Evolutionary conservation across 2,113 vertebrate species (phyloP).

Genomic region (Probosciger aterrimus): DNA sequence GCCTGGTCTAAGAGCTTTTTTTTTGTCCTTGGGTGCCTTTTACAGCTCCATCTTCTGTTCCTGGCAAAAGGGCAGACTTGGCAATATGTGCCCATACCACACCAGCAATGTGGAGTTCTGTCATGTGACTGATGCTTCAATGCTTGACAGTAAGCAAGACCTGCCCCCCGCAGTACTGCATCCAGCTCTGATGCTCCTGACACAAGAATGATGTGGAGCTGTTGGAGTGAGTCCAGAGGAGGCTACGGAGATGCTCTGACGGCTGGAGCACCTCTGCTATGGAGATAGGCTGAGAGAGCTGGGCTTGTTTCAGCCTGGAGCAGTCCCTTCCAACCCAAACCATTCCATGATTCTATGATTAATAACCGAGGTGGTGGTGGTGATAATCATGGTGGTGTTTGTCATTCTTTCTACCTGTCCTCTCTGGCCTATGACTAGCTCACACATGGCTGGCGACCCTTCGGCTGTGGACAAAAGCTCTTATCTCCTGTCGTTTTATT

Average conservation of each 20-base stretch:
- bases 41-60: not conserved
- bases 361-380: not conserved
- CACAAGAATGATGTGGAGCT: not conserved
- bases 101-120: not conserved
- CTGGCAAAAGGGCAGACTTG: not conserved
- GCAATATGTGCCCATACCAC: accelerated
- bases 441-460: not conserved
- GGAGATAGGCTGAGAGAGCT: not conserved
- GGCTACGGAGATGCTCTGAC: not conserved
- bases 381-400: not conserved
- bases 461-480: not conserved
- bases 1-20: not conserved
- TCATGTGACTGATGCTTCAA: not conserved
- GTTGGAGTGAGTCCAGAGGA: not conserved
- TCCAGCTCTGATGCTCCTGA: not conserved
- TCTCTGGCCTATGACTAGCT: not conserved
- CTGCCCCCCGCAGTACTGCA: not conserved
- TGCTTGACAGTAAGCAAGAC: not conserved
- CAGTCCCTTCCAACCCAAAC: not conserved
- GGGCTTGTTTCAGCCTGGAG: not conserved
- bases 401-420: not conserved
- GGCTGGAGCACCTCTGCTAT: not conserved
- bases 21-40: not conserved
- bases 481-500: not conserved
- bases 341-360: not conserved